A percentile compares a stretch with the other conserved stretches of the same genome.
Conservation (phyloP, 1,140 invertebrate species). For the Drosophila ironensis region DNA sequence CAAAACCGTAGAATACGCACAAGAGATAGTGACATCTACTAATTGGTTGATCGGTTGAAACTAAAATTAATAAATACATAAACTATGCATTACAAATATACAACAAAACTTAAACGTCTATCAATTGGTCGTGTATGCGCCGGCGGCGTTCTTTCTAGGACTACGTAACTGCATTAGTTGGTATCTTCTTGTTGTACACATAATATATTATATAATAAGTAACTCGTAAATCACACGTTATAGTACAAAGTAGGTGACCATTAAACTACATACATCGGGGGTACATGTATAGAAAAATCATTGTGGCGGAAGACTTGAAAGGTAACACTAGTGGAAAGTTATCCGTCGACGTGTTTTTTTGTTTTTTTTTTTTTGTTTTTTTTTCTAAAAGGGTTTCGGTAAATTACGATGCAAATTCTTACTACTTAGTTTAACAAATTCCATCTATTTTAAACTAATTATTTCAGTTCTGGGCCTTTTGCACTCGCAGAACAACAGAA, state of each 20-base stretch:
- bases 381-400: background rate
- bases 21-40: conserved; percentile 8
- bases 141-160: conserved; percentile 16
- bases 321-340: conserved; percentile 78
- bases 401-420: conserved; percentile 48
- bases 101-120: conserved; percentile 51
- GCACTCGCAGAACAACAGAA: conserved; percentile 45
- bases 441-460: conserved; percentile 24
- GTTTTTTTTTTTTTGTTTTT: conserved; percentile 4
- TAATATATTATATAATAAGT: conserved; percentile 63
- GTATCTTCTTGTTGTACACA: conserved; percentile 53
- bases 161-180: conserved; percentile 69
- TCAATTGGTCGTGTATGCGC: conserved; percentile 60
- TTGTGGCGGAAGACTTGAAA: conserved; percentile 71
- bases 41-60: conserved; percentile 6
- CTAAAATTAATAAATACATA: conserved; percentile 20
- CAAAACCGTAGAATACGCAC: conserved; percentile 35
- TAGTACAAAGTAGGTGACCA: conserved; percentile 29
- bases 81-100: conserved; percentile 33
- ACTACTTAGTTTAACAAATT: conserved; percentile 53
- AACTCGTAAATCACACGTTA: conserved; percentile 70
- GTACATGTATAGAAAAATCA: conserved; percentile 51
- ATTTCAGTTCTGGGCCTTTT: conserved; percentile 35
- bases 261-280: conserved; percentile 34
- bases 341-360: conserved; percentile 56